Base-by-base conservation (phyloP, 1,140 invertebrate species). In the Drosophila neocordata region DNA sequence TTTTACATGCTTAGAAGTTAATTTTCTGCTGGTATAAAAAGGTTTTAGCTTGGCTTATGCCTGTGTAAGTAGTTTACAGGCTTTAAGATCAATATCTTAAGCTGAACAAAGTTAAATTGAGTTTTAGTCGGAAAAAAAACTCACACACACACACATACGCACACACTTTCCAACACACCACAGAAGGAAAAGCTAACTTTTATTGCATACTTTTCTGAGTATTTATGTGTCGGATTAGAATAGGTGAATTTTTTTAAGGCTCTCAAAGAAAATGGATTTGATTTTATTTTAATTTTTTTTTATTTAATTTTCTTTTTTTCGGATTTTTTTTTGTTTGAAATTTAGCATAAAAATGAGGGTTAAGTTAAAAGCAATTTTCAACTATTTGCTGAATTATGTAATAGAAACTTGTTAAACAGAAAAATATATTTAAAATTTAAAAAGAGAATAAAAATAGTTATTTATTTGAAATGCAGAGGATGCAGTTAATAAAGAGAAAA, bases 41-140 rank as follows among this genome's bases (percentile, higher is more conserved):
- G 61, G 22, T 66, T 59, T 76, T 72, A 68, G 22, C 59, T 64
- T 48, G 53, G 64, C 73, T 72, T 63, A 66, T 58, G 44, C 37
- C 59, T 15, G 35, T 65, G 18, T 65, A n/a, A 74, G 52, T 65
- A 65, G 57, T 74, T 66, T 20, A 66, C 68, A 59, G 41, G 15
- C 59, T 44, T 41, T 62, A 56, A 75, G 69, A 72, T 76, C 60
- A 55, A 63, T 72, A 72, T 76, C 73, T 66, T 58, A 75, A 75
- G 63, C 73, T 59, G 53, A 48, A 24, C 58, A 66, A 56, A 56
- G 73, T 71, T 71, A 75, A 75, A 75, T 75, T 75, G 69, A 75
- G 73, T 71, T 58, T 48, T 4, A 48, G 41, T 8, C 11, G 4
- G 11, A 48, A 20, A 48, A 11, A 20, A 48, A 18, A 48, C 5